Evolutionary conservation across 1,140 invertebrate species (phyloP).

Genomic region (Caenorhabditis latens): DNA sequence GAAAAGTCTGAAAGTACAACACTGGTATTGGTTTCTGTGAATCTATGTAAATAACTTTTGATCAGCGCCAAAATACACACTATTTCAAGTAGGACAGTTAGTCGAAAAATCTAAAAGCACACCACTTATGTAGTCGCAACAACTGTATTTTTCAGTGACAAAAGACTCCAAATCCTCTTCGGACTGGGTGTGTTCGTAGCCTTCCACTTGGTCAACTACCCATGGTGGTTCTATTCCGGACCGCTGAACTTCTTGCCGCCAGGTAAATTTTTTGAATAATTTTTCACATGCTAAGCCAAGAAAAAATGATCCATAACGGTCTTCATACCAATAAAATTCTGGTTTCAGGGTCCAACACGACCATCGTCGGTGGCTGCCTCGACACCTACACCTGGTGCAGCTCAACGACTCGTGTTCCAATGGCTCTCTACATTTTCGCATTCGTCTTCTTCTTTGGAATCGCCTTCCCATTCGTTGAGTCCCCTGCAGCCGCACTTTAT

Average conservation of each 20-base stretch:
- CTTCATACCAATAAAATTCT: background rate
- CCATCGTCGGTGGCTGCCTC: conserved; percentile 60
- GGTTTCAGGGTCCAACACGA: conserved; percentile 41
- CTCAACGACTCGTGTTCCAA: conserved; percentile 57
- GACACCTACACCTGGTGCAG: conserved; percentile 63
- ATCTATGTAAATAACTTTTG: too few relatives aligned
- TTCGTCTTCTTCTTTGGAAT: conserved; percentile 61
- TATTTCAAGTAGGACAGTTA: too few relatives aligned
- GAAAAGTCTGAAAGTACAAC: too few relatives aligned
- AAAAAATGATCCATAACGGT: too few relatives aligned
- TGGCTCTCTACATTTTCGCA: conserved; percentile 63
- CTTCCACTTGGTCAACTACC: conserved; percentile 66
- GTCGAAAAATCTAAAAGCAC: background rate
- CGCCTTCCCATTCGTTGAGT: conserved; percentile 65
- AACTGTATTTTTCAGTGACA: conserved; percentile 57
- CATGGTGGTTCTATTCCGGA: conserved; percentile 66
- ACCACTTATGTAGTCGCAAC: background rate
- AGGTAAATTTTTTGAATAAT: conserved; percentile 14
- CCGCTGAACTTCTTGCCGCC: conserved; percentile 57
- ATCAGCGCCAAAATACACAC: too few relatives aligned
- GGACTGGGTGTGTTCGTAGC: conserved; percentile 59
- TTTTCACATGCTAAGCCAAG: background rate
- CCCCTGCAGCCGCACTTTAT: conserved; percentile 61
- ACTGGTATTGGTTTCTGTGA: too few relatives aligned
- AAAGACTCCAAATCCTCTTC: conserved; percentile 63